These are phyloP conservation scores for Dryobota labecula DNA, from an alignment of 2,888 invertebrate genomes.

Conservation along the genomic window DNA sequence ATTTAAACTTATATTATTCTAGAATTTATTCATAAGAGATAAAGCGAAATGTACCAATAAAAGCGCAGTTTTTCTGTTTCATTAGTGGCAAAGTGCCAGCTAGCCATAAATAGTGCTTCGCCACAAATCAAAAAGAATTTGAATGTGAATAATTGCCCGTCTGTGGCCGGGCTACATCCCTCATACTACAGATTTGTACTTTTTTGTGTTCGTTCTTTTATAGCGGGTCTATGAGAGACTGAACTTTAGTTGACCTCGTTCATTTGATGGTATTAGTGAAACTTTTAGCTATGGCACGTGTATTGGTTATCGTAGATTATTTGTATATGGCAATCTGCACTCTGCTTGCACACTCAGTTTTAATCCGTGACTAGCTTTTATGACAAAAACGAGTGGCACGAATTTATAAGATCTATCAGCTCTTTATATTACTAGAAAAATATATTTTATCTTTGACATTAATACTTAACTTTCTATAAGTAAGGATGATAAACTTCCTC, in stretches of 20 bases:
- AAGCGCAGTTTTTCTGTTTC: constrained; percentile 46
- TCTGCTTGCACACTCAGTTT: neutral
- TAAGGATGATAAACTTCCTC: neutral
- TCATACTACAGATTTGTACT: constrained; percentile 28
- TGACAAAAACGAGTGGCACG: neutral
- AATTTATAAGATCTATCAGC: neutral
- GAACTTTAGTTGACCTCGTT: constrained; percentile 14
- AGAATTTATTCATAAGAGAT: constrained; percentile 19
- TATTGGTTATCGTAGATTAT: neutral
- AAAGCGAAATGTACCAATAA: constrained; percentile 43
- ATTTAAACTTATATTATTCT: constrained; percentile 21
- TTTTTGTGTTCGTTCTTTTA: constrained; percentile 20
- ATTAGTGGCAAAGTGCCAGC: constrained; percentile 59
- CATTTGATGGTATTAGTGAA: neutral
- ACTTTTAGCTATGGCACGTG: neutral
- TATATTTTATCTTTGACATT: neutral
- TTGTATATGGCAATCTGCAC: neutral
- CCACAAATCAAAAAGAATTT: constrained; percentile 64
- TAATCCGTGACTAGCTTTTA: neutral
- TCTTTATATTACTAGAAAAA: neutral
- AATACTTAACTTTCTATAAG: neutral
- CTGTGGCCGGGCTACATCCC: constrained; percentile 28
- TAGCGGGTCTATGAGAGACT: constrained; percentile 10
- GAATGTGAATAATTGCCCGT: constrained; percentile 58
- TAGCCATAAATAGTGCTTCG: constrained; percentile 43